These are phyloP conservation scores for Tonatia bakeri DNA, from an alignment of 2,113 vertebrate species.

Conservation along the genomic window DNA sequence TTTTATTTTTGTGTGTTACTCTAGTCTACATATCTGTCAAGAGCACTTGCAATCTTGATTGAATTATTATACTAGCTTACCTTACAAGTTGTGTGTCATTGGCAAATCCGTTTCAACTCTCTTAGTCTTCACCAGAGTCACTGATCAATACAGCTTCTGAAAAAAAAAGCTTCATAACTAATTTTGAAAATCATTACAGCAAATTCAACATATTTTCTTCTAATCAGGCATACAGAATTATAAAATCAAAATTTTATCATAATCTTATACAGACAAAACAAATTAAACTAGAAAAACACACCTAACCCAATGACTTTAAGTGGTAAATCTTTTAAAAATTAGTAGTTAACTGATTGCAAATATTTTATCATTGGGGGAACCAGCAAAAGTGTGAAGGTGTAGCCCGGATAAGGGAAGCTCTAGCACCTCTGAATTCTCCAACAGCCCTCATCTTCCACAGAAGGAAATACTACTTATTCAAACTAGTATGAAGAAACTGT, in stretches of 20 bases:
- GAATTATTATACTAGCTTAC: slow-evolving; percentile 38
- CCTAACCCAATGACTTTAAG: neutral
- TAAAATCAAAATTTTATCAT: slow-evolving; percentile 32
- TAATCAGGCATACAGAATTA: neutral
- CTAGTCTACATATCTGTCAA: neutral
- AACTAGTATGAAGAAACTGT: neutral
- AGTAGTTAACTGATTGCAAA: slow-evolving; percentile 8
- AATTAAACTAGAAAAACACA: neutral
- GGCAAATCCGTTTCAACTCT: neutral
- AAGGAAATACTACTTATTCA: slow-evolving; percentile 29
- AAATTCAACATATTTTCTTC: neutral
- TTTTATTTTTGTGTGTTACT: neutral
- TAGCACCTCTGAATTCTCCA: neutral
- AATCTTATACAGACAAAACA: neutral
- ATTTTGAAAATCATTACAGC: neutral
- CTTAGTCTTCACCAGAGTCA: slow-evolving; percentile 19
- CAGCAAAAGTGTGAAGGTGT: neutral
- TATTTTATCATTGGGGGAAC: neutral
- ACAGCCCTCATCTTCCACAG: neutral
- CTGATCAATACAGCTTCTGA: slow-evolving; percentile 47
- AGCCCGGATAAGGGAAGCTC: neutral
- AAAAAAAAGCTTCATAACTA: slow-evolving; percentile 46
- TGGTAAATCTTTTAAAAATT: neutral
- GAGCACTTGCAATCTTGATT: neutral
- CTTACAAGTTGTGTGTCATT: slow-evolving; percentile 42